phyloP scores from a whole-genome alignment of 2,113 vertebrate genomes.

The Corydoras maculifer region DNA sequence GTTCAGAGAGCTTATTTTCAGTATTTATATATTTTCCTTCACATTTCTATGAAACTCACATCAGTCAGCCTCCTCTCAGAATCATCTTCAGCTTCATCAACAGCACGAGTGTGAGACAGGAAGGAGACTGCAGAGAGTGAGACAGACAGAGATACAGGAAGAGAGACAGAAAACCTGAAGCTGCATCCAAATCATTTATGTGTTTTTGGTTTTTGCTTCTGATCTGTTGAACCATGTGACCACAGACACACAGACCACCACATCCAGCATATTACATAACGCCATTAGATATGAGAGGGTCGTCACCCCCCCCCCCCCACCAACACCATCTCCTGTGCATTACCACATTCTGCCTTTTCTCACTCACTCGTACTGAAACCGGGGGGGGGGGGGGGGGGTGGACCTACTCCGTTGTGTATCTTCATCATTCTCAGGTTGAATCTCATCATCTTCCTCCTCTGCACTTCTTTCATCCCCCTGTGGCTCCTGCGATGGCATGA shows the following conservation, averaged over 20 bases:
- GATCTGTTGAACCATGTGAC: too few relatives aligned
- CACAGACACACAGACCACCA: too few relatives aligned
- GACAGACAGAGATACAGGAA: conserved; percentile 5
- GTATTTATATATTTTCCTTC: too few relatives aligned
- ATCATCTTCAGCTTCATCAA: conserved; percentile 79
- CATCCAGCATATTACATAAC: too few relatives aligned
- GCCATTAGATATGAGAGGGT: too few relatives aligned
- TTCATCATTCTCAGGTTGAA: conserved; percentile 60
- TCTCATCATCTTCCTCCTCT: neutral
- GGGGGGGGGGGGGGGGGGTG: too few relatives aligned
- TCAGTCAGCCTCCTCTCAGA: conserved; percentile 71
- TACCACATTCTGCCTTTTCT: too few relatives aligned
- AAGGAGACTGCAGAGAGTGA: conserved; percentile 69
- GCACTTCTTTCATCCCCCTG: neutral
- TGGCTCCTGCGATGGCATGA: neutral
- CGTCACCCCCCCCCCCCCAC: too few relatives aligned
- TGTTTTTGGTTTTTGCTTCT: too few relatives aligned
- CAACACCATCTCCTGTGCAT: too few relatives aligned
- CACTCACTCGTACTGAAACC: neutral
- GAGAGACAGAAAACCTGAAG: neutral
- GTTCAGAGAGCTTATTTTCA: neutral
- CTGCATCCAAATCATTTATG: too few relatives aligned
- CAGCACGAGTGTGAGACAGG: conserved; percentile 78
- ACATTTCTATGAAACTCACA: too few relatives aligned
- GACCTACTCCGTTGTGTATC: neutral